Conservation (phyloP, 2,888 invertebrate species). For the Flexamia atlantica region DNA sequence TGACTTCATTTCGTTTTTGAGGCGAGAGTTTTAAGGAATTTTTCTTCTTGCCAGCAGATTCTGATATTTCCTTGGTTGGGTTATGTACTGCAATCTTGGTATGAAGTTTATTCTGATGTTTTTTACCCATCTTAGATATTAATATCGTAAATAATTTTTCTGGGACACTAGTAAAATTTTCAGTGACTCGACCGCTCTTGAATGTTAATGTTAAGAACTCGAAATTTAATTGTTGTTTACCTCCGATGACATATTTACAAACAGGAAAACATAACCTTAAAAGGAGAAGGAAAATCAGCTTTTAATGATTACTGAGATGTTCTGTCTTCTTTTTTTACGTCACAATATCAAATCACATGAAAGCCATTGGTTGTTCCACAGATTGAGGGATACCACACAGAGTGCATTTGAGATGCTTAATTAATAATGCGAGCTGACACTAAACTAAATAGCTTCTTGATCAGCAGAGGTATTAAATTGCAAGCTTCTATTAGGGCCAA, state of each 20-base stretch:
- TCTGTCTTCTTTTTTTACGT: no score
- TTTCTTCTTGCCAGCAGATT: neutral
- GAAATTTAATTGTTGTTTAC: neutral
- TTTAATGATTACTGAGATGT: no score
- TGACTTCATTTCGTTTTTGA: slow-evolving; percentile 79
- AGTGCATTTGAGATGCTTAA: no score
- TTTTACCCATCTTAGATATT: slow-evolving; percentile 61
- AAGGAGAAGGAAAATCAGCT: no score
- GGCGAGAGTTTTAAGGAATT: slow-evolving; percentile 72
- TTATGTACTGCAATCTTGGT: slow-evolving; percentile 20
- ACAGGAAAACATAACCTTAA: slow-evolving; percentile 56
- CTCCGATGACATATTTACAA: slow-evolving; percentile 8
- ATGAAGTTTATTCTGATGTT: slow-evolving; percentile 57
- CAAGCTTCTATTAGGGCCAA: no score
- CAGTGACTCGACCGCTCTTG: neutral
- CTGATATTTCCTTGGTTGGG: slow-evolving; percentile 52
- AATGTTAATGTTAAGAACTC: neutral
- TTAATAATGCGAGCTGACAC: no score
- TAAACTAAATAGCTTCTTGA: no score
- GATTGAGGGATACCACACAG: no score
- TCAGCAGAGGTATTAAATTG: no score
- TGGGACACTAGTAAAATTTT: neutral
- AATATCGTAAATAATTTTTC: neutral
- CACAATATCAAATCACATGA: no score
- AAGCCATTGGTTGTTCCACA: no score